phyloP scores from a whole-genome alignment of 2,888 invertebrate species.

The Drosophila affinis region DNA sequence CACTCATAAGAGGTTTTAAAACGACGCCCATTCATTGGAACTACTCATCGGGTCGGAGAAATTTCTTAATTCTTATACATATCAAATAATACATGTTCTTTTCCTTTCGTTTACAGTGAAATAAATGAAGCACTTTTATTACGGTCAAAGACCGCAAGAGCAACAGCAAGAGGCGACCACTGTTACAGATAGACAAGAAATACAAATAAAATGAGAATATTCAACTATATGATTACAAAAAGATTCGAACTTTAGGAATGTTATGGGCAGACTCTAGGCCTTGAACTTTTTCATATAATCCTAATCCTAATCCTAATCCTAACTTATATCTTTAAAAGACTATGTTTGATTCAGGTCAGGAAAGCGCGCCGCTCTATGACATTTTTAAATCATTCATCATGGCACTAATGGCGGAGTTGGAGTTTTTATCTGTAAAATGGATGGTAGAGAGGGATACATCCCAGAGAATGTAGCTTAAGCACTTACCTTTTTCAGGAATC shows the following conservation, averaged over 20 bases:
- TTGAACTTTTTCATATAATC: background rate
- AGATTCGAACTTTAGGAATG: background rate
- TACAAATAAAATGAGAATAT: background rate
- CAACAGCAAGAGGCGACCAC: background rate
- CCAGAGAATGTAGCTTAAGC: background rate
- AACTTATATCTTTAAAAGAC: background rate
- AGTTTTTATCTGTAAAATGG: background rate
- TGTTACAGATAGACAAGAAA: constrained; percentile 3
- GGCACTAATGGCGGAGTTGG: background rate
- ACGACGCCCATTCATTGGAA: constrained; percentile 16
- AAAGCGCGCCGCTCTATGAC: background rate
- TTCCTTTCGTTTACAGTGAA: constrained; percentile 17
- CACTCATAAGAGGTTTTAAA: constrained; percentile 8
- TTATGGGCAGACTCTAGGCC: background rate
- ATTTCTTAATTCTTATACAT: constrained; percentile 3
- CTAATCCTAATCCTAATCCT: too few relatives aligned
- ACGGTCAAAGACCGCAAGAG: background rate
- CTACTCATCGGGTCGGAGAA: background rate
- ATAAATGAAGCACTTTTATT: constrained; percentile 11
- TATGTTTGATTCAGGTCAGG: background rate
- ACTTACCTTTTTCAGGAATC: background rate
- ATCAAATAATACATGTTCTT: constrained; percentile 2
- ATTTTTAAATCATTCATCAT: background rate
- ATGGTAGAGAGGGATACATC: background rate
- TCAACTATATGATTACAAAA: background rate